Evolutionary conservation across 2,797 vertebrate species (phyloP), one percentile per base, ranked within the genome.

Genomic region (Phoxinus dragarum): DNA sequence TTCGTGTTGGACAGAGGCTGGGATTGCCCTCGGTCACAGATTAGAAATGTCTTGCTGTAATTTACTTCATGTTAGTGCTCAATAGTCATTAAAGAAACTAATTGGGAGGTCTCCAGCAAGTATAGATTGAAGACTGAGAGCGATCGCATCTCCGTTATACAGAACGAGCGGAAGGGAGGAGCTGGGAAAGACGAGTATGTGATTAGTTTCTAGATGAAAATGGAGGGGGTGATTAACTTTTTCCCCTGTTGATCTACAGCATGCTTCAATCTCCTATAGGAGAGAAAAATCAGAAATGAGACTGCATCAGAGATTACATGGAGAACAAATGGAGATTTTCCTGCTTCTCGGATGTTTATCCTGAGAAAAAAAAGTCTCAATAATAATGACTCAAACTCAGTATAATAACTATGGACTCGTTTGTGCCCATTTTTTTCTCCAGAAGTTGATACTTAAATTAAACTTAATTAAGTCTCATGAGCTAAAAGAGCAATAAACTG

Each of bases 71-170:
- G 64, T 81, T 38, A 21, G 31, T 81, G 66, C 54, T 81, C 79
- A 81, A 69, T 69, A 81, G 66, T 69, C 79, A 69, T 81, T 81
- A 81, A 81, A 69, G 66, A 81, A 69, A 54, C 79, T 81, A 81
- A 69, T 81, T 81, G 64, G 47, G 59, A 47, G 59, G 21, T 79
- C 77, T 31, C 40, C 59, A 79, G 77, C 77, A 12, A 21, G 59
- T 66, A 47, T 79, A 27, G 59, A 66, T 66, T 47, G 38, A 64
- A 79, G 59, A 64, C 42, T 44, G 56, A 44, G 40, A 44, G 9
- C 5, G 40, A 79, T 66, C 5, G 9, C 17, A 4, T 64, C 77
- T 47, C 40, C 44, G 7, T 79, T 79, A 44, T 59, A 54, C 66
- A 17, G 64, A 49, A 68, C 23, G 34, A 54, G 66, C 3, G 44